Percentiles rank a stretch among this genome's conserved stretches.
These are phyloP conservation scores for Sinocyclocheilus rhinocerous DNA, from an alignment of 2,113 vertebrate species.

Conservation along the genomic window DNA sequence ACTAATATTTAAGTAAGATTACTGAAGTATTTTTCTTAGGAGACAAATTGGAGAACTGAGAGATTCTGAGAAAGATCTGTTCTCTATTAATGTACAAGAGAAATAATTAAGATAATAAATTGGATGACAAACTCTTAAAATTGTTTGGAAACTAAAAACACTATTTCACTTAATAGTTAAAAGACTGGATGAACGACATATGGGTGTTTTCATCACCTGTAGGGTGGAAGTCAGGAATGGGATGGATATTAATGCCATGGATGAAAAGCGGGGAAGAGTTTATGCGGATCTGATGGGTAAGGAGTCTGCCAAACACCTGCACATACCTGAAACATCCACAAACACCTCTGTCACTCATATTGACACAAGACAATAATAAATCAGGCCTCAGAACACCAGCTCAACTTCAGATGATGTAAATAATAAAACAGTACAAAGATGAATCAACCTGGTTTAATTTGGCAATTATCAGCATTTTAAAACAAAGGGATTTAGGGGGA, in stretches of 20 bases:
- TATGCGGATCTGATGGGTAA: constrained; percentile 84
- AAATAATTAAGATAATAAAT: background rate
- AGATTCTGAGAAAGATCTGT: background rate
- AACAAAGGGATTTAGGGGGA: background rate
- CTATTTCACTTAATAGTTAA: background rate
- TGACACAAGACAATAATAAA: constrained; percentile 1
- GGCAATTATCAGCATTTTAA: background rate
- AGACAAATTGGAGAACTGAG: background rate
- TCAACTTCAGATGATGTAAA: constrained; percentile 7
- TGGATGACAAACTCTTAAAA: background rate
- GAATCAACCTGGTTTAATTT: background rate
- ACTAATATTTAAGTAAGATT: background rate
- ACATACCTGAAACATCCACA: constrained; percentile 78
- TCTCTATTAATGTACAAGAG: background rate
- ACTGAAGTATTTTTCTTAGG: background rate
- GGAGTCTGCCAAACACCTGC: constrained; percentile 83
- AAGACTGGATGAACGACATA: background rate
- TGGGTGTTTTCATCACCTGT: constrained; percentile 83
- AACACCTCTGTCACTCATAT: constrained; percentile 8
- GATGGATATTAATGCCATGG: constrained; percentile 84
- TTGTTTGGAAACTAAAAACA: background rate
- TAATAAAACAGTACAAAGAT: constrained; percentile 15
- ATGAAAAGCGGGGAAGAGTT: constrained; percentile 81
- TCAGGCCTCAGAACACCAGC: background rate
- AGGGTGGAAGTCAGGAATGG: constrained; percentile 78